Evolutionary conservation across 2,888 invertebrate genomes (phyloP).

Genomic region (Loripinus fragilis): DNA sequence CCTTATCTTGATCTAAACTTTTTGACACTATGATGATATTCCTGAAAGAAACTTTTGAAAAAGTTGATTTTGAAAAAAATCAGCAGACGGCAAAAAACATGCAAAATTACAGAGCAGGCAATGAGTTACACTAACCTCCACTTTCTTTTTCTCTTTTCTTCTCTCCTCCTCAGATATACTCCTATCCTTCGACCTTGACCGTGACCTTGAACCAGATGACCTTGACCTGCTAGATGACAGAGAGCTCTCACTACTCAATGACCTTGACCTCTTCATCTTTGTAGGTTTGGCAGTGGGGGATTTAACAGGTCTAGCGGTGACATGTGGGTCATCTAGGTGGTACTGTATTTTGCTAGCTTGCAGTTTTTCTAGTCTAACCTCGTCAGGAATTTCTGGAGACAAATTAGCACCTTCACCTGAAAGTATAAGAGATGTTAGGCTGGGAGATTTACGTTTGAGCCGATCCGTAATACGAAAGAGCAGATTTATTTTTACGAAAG

Average conservation of each 20-base stretch:
- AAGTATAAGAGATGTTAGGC: no score
- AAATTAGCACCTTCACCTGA: neutral
- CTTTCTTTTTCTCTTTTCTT: conserved; percentile 68
- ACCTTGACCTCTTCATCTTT: conserved; percentile 49
- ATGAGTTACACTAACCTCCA: conserved; percentile 71
- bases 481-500: no score
- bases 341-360: conserved; percentile 69
- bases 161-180: conserved; percentile 57
- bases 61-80: no score
- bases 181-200: conserved; percentile 43
- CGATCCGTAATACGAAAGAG: no score
- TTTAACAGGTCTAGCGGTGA: conserved; percentile 60
- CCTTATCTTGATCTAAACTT: no score
- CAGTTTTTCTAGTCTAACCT: conserved; percentile 8
- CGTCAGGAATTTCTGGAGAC: conserved; percentile 9
- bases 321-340: conserved; percentile 67
- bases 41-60: no score
- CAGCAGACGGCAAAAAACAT: no score
- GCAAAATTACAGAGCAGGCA: no score
- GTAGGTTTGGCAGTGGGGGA: conserved; percentile 42
- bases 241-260: conserved; percentile 51
- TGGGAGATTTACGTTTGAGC: no score
- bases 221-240: conserved; percentile 45
- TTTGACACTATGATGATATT: no score
- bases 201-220: conserved; percentile 44